Conservation (phyloP, 2,888 invertebrate species). For the Argyresthia goedartella region DNA sequence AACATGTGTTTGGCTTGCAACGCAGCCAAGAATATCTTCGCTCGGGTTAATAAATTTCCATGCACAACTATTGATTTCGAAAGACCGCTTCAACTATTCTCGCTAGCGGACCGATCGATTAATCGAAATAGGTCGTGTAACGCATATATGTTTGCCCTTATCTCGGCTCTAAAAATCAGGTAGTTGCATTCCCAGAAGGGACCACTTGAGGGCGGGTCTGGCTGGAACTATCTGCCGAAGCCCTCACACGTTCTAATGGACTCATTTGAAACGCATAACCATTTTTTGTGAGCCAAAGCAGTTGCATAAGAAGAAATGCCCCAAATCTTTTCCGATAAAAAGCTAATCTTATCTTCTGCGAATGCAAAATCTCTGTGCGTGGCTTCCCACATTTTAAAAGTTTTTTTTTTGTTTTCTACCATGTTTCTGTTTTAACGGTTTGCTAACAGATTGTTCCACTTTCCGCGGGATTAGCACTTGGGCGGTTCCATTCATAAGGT, state of each 20-base stretch:
- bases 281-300: neutral
- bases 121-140: slow-evolving; percentile 42
- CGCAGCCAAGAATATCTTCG: no score
- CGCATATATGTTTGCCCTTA: slow-evolving; percentile 45
- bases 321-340: neutral
- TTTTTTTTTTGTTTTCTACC: neutral
- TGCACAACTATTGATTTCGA: slow-evolving; percentile 23
- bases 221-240: slow-evolving; percentile 15
- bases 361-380: neutral
- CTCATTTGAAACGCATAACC: slow-evolving; percentile 22
- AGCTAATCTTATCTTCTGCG: neutral
- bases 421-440: neutral
- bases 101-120: slow-evolving; percentile 31
- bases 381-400: neutral
- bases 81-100: slow-evolving; percentile 29
- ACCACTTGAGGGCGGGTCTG: slow-evolving; percentile 27
- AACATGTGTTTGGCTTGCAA: no score
- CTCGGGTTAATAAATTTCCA: no score
- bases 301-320: neutral
- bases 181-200: slow-evolving; percentile 57
- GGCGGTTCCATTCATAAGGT: slow-evolving; percentile 22
- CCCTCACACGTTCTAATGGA: slow-evolving; percentile 27
- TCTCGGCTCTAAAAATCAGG: slow-evolving; percentile 54
- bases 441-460: slow-evolving; percentile 17
- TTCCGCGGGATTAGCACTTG: slow-evolving; percentile 25